Evolutionary conservation across 1,140 invertebrate species (phyloP), one percentile per base, ranked within the genome.

Genomic region (Meloidogyne exigua): DNA sequence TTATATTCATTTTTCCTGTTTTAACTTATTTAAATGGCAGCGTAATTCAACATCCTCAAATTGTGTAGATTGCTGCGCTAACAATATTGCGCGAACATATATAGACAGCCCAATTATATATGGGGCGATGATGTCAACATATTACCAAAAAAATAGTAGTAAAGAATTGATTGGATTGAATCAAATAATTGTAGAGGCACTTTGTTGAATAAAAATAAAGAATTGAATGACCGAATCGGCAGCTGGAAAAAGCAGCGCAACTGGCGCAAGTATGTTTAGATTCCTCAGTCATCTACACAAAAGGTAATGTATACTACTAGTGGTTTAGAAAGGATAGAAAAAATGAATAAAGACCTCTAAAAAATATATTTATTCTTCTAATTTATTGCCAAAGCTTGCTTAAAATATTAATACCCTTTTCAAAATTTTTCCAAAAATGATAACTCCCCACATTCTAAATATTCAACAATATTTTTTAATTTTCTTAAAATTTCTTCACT

Each of bases 211-310:
- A 57, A 57, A n/a, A 39, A 39, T 39, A 39, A 57, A 57, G 18
- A n/a, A n/a, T 57, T 57, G 49, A 57, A 57, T 57, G 49, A 57
- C 49, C 49, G 49, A n/a, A 57, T 57, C 49, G 49, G 18, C 49
- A 57, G 18, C 4, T 18, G 18, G 15, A 18, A 18, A 18, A n/a
- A 44, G 13, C 49, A n/a, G 49, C 18, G 49, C 18, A 57, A 57
- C 18, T 57, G 49, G 18, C n/a, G 49, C 18, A n/a, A n/a, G 1
- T 57, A 57, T 9, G 4, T n/a, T 57, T 57, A 12, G 18, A n/a
- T 57, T 57, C 49, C 18, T n/a, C n/a, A n/a, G n/a, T 57, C 9
- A 9, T 10, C 9, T 9, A 12, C 3, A 57, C 18, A 57, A 57
- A 57, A 57, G 49, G 49, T 57, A 57, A 57, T 9, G 21, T 57